Conservation (phyloP, 2,888 invertebrate species). For the Eilema caniola region DNA sequence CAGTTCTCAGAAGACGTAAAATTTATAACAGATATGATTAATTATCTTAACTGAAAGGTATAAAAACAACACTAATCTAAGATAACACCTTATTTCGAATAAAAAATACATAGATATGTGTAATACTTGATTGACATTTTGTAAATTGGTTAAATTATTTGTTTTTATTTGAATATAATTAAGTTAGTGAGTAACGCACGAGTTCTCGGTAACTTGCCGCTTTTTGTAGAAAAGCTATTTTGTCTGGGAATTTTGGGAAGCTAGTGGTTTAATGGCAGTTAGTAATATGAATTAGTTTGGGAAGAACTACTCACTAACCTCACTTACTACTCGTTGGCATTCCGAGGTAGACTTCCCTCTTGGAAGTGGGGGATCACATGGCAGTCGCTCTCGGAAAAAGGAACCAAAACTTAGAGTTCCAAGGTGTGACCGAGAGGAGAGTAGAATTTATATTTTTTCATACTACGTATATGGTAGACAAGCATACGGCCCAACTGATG, state of each 20-base stretch:
- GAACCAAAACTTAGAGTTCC: too few species aligned
- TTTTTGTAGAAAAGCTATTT: neutral
- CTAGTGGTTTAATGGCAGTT: too few species aligned
- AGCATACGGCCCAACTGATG: too few species aligned
- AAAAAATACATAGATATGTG: slow-evolving; percentile 11
- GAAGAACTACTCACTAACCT: too few species aligned
- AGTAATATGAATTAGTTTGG: neutral
- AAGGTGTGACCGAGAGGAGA: too few species aligned
- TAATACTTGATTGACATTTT: slow-evolving; percentile 57
- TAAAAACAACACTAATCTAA: slow-evolving; percentile 9
- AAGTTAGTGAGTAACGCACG: slow-evolving; percentile 34
- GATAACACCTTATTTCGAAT: slow-evolving; percentile 11
- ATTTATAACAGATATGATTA: slow-evolving; percentile 12
- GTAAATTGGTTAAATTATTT: slow-evolving; percentile 40
- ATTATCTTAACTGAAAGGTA: neutral
- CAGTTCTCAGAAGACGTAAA: slow-evolving; percentile 8
- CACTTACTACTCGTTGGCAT: too few species aligned
- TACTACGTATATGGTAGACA: too few species aligned
- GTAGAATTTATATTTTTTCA: too few species aligned
- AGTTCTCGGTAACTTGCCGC: slow-evolving; percentile 23
- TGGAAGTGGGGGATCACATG: too few species aligned
- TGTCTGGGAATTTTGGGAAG: slow-evolving; percentile 1
- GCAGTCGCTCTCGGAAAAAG: too few species aligned
- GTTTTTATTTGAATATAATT: slow-evolving; percentile 31
- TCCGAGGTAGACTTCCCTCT: neutral